Base-by-base conservation (phyloP, 2,797 vertebrate genomes). In the Chromis chromis region DNA sequence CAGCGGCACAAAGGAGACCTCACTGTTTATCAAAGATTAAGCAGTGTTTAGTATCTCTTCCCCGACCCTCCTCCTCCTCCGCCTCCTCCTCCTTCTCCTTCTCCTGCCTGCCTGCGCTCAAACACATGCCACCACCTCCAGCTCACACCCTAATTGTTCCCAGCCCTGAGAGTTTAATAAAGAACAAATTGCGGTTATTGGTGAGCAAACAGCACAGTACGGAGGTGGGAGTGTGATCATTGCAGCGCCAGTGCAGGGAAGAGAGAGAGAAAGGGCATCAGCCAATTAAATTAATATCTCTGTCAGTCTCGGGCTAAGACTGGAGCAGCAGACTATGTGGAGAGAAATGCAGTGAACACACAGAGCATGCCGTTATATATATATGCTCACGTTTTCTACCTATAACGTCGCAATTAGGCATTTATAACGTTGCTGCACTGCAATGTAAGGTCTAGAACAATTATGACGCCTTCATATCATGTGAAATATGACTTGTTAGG, bases 1-100 rank as follows among this genome's bases (percentile, higher is more conserved):
- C 87, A 84, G 73, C 70, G 10, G 85, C 81, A 90, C 86, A 83
- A 88, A 86, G 79, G 82, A 83, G 86, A 86, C 86, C 77, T 86
- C 82, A 75, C 79, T 88, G 91, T 91, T 93, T 93, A 91, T 92
- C 89, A 86, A 92, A 93, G 90, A 93, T 91, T 92, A 92, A 87
- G 83, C 83, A 83, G 84, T 74, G 84, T 91, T 92, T 88, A 87
- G 88, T 89, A 86, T 68, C 74, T 61, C 74, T 60, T 57, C 68
- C 75, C 68, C 64, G 13, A 56, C 84, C 76, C 62, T 40, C 62
- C 70, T 56, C 57, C 59, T 69, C 17, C 56, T 24, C n/a, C n/a
- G n/a, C n/a, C n/a, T n/a, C n/a, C n/a, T n/a, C n/a, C n/a, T n/a
- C 28, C 28, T 31, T 8, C 69, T 59, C 31, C 76, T 67, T 58